Base-by-base conservation (phyloP, 2,113 vertebrate species). In the Dicerorhinus sumatrensis region DNA sequence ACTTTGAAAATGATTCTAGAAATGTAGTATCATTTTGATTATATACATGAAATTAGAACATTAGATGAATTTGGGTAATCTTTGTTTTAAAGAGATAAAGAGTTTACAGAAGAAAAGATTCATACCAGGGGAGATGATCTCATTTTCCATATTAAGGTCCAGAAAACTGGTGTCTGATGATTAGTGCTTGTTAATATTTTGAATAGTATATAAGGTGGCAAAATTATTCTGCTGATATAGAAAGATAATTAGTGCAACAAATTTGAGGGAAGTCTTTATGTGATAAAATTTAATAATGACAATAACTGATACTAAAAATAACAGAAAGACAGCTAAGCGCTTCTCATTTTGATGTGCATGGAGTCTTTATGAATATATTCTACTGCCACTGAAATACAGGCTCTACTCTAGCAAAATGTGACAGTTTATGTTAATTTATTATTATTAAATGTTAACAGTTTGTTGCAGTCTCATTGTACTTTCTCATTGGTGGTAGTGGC, bases 141-240 rank as follows among this genome's bases (percentile, higher is more conserved):
- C 10, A 84, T 46, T 84, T 80, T 88, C 46, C 4, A 69, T 83
- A 75, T 56, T 87, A 86, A 67, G 8, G 4, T 36, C 0, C 3
- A 46, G 9, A 56, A 54, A 81, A 56, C 11, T 58, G 48, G 91
- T 79, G 31, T 3, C 13, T 77, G 85, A 95, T 95, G 72, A 42
- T 58, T 62, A 94, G 46, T 27, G 29, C 0, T 97, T 98, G 97
- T 96, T 98, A 97, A 95, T 96, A 95, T 39, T n/a, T 65, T 69
- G 85, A 91, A 76, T 56, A 97, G 51, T 79, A 21, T n/a, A 77
- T 56, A 93, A 95, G 12, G 46, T 20, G 33, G 4, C 9, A 77
- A 98, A 97, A 97, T 94, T 79, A 29, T 46, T 82, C 83, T 92
- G 21, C 18, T 75, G 48, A 85, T 95, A 91, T 46, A 90, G 27